Percentiles rank a stretch among this genome's conserved stretches.
Evolutionary conservation across 2,797 vertebrate genomes (phyloP).

Genomic region (Graptemys geographica): DNA sequence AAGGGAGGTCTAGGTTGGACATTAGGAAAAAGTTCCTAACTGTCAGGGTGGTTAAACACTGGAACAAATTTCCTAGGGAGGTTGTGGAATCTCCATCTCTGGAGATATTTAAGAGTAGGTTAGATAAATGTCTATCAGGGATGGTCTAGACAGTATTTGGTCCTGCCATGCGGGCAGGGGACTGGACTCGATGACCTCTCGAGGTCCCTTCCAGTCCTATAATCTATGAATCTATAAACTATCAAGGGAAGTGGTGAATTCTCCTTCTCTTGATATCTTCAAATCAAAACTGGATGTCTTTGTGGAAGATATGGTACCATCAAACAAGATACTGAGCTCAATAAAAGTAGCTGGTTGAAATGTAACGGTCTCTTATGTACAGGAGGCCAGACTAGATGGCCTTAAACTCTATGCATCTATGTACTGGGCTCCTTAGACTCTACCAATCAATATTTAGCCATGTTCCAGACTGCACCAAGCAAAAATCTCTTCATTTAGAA

Average conservation of each 20-base stretch:
- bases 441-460: conserved; percentile 20
- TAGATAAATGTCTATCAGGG: no score
- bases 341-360: not conserved
- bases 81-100: no score
- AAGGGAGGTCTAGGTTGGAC: no score
- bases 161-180: no score
- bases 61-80: no score
- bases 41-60: no score
- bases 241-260: accelerated
- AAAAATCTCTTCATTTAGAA: conserved; percentile 10
- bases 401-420: not conserved
- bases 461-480: conserved; percentile 8
- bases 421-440: not conserved
- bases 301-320: not conserved
- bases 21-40: no score
- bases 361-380: not conserved
- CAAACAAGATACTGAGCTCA: not conserved
- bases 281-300: not conserved
- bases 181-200: no score
- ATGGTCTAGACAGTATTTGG: no score
- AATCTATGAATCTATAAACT: not conserved
- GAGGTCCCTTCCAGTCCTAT: no score
- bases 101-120: no score
- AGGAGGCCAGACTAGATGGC: not conserved
- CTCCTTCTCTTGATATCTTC: not conserved